A percentile compares a stretch with the other conserved stretches of the same genome.
phyloP scores from a whole-genome alignment of 2,888 invertebrate species.

The Melinaea marsaeus region DNA sequence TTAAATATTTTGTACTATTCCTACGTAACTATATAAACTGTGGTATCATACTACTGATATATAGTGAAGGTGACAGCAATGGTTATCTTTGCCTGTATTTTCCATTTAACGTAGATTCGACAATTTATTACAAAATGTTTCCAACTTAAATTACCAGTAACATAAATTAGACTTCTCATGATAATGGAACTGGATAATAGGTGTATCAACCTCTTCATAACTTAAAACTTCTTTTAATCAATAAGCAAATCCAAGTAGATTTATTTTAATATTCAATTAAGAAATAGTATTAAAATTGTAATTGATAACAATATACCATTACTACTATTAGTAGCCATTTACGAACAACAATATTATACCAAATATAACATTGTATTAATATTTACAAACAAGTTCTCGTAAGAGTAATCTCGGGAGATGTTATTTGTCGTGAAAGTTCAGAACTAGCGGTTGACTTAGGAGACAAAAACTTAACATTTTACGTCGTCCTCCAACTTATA shows the following conservation, averaged over 20 bases:
- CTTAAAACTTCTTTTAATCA: too few species aligned
- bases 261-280: too few species aligned
- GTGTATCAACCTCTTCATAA: too few species aligned
- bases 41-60: constrained; percentile 9
- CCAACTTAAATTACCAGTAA: too few species aligned
- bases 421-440: constrained; percentile 29
- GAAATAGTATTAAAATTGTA: too few species aligned
- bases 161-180: too few species aligned
- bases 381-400: constrained; percentile 4
- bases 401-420: constrained; percentile 20
- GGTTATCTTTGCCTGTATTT: constrained; percentile 33
- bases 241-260: too few species aligned
- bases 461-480: constrained; percentile 35
- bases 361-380: constrained; percentile 1
- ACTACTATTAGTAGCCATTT: too few species aligned
- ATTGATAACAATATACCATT: too few species aligned
- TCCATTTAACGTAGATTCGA: constrained; percentile 18
- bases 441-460: constrained; percentile 33
- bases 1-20: too few species aligned
- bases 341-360: not conserved
- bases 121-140: constrained; percentile 12
- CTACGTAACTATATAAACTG: constrained; percentile 8
- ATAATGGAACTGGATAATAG: too few species aligned
- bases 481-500: constrained; percentile 20
- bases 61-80: constrained; percentile 13